phyloP scores from a whole-genome alignment of 2,113 vertebrate genomes.

The Hippotragus niger region DNA sequence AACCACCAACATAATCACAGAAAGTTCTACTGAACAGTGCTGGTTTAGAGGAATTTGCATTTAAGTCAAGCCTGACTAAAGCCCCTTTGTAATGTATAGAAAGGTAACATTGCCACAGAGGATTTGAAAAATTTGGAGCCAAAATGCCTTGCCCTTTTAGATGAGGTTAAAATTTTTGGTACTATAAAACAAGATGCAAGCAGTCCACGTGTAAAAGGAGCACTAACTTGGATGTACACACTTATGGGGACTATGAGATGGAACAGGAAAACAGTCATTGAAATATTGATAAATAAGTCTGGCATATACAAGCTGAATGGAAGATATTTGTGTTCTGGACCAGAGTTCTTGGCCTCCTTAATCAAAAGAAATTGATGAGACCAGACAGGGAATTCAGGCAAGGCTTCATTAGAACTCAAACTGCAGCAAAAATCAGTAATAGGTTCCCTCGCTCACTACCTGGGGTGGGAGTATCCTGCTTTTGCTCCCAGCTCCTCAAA shows the following conservation, averaged over 20 bases:
- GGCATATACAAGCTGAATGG: not conserved
- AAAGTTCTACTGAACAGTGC: not conserved
- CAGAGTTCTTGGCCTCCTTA: not conserved
- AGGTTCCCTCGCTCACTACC: not conserved
- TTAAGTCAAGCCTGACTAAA: not conserved
- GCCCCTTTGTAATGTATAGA: not conserved
- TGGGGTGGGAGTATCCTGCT: not conserved
- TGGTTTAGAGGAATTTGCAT: not conserved
- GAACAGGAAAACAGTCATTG: not conserved
- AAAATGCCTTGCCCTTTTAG: conserved; percentile 28
- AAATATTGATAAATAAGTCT: not conserved
- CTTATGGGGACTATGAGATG: not conserved
- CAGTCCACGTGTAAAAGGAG: not conserved
- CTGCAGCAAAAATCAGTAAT: not conserved
- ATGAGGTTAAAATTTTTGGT: not conserved
- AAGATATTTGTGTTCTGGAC: not conserved
- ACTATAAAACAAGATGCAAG: not conserved
- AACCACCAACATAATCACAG: not conserved
- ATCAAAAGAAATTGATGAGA: not conserved
- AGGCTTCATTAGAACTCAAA: not conserved
- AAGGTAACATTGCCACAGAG: not conserved
- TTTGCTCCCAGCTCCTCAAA: not conserved
- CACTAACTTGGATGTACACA: not conserved
- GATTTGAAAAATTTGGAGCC: conserved; percentile 15
- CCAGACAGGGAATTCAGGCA: not conserved